Evolutionary conservation across 2,797 vertebrate species (phyloP).

Genomic region (Oceanodroma leucorhoa): DNA sequence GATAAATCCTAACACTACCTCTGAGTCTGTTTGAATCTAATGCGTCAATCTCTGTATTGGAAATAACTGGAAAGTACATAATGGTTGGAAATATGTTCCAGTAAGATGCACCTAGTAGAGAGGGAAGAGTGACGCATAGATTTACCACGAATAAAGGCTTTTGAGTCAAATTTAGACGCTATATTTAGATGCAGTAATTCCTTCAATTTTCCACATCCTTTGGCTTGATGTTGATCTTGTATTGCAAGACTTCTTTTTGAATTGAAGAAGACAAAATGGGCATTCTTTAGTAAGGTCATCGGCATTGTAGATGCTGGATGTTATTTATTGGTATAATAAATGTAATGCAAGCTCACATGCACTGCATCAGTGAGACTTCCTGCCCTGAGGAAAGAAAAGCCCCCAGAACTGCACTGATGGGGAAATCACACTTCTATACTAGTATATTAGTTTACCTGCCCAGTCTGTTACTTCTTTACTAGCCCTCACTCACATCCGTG

Average conservation of each 20-base stretch:
- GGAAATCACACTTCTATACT: background rate
- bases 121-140: background rate
- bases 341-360: background rate
- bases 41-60: background rate
- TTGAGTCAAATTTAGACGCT: conserved; percentile 5
- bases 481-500: background rate
- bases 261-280: background rate
- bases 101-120: background rate
- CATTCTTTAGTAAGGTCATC: background rate
- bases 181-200: conserved; percentile 24
- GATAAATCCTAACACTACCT: background rate
- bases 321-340: background rate
- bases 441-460: background rate
- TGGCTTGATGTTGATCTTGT: background rate
- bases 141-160: conserved; percentile 19
- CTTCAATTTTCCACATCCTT: conserved; percentile 8
- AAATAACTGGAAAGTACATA: background rate
- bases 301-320: background rate
- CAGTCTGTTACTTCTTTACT: background rate
- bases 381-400: background rate
- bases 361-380: background rate
- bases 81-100: background rate
- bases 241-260: background rate
- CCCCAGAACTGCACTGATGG: background rate
- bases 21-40: background rate